Percentiles rank a stretch among this genome's conserved stretches.
These are phyloP conservation scores for Paragorgia papillata DNA, from an alignment of 92 coral and sea anemone genomes.

Conservation along the genomic window DNA sequence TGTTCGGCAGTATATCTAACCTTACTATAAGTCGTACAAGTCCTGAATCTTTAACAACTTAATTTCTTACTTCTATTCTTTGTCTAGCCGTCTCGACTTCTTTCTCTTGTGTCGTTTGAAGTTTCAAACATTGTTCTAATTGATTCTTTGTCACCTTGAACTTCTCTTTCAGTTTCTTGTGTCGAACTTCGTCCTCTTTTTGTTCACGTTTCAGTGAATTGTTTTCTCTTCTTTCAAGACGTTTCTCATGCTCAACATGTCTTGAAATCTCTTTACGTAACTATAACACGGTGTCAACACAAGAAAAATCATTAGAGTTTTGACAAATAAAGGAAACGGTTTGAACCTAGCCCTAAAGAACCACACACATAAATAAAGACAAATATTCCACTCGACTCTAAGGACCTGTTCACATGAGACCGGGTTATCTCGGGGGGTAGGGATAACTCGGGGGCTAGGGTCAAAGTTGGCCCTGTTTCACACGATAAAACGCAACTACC, in stretches of 20 bases:
- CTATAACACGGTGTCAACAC: slow-evolving; percentile 43
- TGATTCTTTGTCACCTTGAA: slow-evolving; percentile 67
- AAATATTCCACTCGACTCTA: too few species aligned
- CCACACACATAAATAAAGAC: too few species aligned
- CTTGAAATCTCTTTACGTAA: slow-evolving; percentile 81
- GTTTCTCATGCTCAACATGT: slow-evolving; percentile 58
- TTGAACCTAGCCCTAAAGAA: neutral
- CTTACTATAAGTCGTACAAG: too few species aligned
- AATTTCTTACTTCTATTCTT: slow-evolving; percentile 65
- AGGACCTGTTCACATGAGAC: too few species aligned
- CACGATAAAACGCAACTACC: too few species aligned
- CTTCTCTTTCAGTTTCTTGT: slow-evolving; percentile 67
- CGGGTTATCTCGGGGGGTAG: too few species aligned
- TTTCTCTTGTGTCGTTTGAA: slow-evolving; percentile 60
- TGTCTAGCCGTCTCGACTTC: slow-evolving; percentile 69
- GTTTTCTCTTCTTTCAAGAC: slow-evolving; percentile 69
- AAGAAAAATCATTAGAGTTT: neutral
- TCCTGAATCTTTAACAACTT: too few species aligned
- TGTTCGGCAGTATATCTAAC: too few species aligned
- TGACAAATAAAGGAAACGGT: neutral
- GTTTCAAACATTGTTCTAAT: slow-evolving; percentile 64
- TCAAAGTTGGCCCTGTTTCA: too few species aligned
- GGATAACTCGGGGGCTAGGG: too few species aligned
- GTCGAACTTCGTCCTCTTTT: slow-evolving; percentile 66
- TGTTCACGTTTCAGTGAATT: slow-evolving; percentile 65